phyloP scores from a whole-genome alignment of 2,113 vertebrate genomes.

The Cariama cristata region DNA sequence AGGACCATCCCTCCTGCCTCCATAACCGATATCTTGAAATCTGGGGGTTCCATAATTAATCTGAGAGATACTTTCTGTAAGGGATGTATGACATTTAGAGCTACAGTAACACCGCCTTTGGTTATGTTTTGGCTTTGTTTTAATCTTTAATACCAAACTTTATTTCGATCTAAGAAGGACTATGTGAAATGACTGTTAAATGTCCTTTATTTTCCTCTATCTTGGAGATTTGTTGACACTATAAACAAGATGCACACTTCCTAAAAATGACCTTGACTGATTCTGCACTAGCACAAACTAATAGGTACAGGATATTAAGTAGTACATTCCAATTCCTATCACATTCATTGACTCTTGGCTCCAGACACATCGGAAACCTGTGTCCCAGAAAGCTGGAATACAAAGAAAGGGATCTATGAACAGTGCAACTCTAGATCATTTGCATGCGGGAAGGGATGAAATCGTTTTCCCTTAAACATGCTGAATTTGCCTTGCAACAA shows the following conservation, averaged over 20 bases:
- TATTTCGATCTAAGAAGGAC: conserved; percentile 21
- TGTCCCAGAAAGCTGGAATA: conserved; percentile 10
- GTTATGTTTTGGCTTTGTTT: conserved; percentile 25
- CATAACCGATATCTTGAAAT: background rate
- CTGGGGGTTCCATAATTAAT: conserved; percentile 26
- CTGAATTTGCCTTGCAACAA: background rate
- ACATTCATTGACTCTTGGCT: conserved; percentile 33
- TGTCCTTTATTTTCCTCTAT: background rate
- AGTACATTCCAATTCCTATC: conserved; percentile 29
- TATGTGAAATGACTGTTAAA: background rate
- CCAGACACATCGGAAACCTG: background rate
- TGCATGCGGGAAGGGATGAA: conserved; percentile 10
- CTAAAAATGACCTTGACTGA: background rate
- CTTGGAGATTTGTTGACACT: background rate
- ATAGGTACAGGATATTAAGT: background rate
- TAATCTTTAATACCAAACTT: conserved; percentile 25
- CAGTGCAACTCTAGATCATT: background rate
- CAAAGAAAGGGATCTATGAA: background rate
- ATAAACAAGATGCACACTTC: background rate
- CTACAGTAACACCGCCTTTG: background rate
- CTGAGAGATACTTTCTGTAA: conserved; percentile 28
- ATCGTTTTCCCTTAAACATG: background rate
- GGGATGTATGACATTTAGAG: conserved; percentile 37
- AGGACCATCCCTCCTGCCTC: background rate
- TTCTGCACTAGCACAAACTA: background rate